Evolutionary conservation across 2,888 invertebrate genomes (phyloP).

Genomic region (Eupithecia dodoneata): DNA sequence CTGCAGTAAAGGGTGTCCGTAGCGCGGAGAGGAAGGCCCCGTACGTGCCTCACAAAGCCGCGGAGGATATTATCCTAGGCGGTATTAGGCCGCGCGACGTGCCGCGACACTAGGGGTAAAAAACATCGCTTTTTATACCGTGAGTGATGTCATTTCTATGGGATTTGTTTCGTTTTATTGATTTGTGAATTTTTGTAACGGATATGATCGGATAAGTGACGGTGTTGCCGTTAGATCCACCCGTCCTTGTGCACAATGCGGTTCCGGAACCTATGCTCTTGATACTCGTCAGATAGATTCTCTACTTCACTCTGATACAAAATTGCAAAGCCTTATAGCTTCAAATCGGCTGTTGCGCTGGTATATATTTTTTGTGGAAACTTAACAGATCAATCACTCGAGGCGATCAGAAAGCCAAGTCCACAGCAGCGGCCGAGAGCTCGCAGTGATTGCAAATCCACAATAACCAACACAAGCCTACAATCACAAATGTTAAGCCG

Average conservation of each 20-base stretch:
- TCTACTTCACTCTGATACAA: not conserved
- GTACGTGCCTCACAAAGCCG: constrained; percentile 79
- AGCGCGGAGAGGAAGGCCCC: constrained; percentile 76
- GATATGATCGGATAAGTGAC: constrained; percentile 15
- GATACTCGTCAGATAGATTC: not conserved
- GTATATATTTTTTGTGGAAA: not conserved
- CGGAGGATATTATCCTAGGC: constrained; percentile 71
- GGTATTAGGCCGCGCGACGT: constrained; percentile 67
- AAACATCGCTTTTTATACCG: constrained; percentile 48
- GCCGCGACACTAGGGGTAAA: constrained; percentile 48
- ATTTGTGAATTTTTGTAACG: constrained; percentile 24
- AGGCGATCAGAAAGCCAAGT: not conserved
- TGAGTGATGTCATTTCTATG: constrained; percentile 40
- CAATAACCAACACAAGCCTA: constrained; percentile 41
- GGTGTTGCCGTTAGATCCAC: not conserved
- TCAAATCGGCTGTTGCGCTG: not conserved
- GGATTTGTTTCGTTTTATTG: constrained; percentile 32
- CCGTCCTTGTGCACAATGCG: not conserved
- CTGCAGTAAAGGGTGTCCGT: constrained; percentile 37
- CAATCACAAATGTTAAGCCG: constrained; percentile 68
- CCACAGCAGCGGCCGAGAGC: not conserved
- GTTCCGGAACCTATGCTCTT: not conserved
- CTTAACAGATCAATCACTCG: not conserved
- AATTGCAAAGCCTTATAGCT: not conserved
- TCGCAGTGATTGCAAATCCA: constrained; percentile 32